Evolutionary conservation across 1,140 invertebrate genomes (phyloP).

Genomic region (Cataglyphis hispanica): DNA sequence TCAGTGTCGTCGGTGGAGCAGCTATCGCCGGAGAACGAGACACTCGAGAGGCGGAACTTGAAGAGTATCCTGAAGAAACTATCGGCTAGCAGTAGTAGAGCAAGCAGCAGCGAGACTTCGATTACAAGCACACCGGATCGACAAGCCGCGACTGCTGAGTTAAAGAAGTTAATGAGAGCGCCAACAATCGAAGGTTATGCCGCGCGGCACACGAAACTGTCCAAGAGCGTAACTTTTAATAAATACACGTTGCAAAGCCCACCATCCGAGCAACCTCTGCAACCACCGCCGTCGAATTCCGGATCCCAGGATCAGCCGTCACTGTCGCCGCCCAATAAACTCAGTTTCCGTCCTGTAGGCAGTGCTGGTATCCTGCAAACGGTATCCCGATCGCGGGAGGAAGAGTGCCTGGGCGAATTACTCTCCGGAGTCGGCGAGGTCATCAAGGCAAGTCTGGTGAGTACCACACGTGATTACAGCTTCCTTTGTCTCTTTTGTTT

Average conservation of each 20-base stretch:
- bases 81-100: slow-evolving; percentile 88
- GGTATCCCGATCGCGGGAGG: slow-evolving; percentile 85
- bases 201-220: slow-evolving; percentile 94
- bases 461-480: slow-evolving; percentile 42
- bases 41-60: slow-evolving; percentile 92
- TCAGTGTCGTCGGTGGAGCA: slow-evolving; percentile 65
- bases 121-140: slow-evolving; percentile 82
- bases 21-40: slow-evolving; percentile 93
- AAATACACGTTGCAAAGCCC: slow-evolving; percentile 93
- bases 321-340: slow-evolving; percentile 84
- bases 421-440: slow-evolving; percentile 92
- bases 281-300: slow-evolving; percentile 75
- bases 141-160: slow-evolving; percentile 86
- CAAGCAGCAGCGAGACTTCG: slow-evolving; percentile 84
- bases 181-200: slow-evolving; percentile 95
- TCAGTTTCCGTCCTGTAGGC: slow-evolving; percentile 84
- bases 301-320: slow-evolving; percentile 77
- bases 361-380: slow-evolving; percentile 79
- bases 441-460: slow-evolving; percentile 88
- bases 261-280: slow-evolving; percentile 86
- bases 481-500: slow-evolving; percentile 33
- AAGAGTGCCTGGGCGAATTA: slow-evolving; percentile 92
- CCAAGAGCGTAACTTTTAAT: slow-evolving; percentile 96
- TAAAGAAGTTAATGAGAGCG: slow-evolving; percentile 90
- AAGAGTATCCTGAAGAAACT: slow-evolving; percentile 95